Evolutionary conservation across 2,888 invertebrate genomes (phyloP), one percentile per base, ranked within the genome.

Genomic region (Metopia argyrocephala): DNA sequence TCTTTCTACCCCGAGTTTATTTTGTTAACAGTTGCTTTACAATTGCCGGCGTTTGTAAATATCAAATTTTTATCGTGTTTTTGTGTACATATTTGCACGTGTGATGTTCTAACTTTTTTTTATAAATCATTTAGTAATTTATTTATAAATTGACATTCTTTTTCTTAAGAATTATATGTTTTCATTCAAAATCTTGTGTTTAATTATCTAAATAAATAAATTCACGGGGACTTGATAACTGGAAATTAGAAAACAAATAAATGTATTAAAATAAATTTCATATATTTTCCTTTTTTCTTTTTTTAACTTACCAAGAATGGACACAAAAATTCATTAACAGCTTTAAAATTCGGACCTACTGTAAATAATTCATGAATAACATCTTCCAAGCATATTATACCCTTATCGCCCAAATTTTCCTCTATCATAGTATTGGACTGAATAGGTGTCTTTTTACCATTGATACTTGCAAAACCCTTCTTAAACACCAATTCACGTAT

Each of bases 321-420:
- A 56, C 88, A 87, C 6, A 91, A 82, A 31, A 89, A 89, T 2
- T 86, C 79, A 2, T 83, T 87, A 1, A 90, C 89, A 1, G 85
- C 84, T 21, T 86, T 86, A 65, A 91, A 91, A 71, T 91, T 88
- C 0, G 88, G 85, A 0, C 91, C 91, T 12, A 90, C 90, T 5
- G 90, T 90, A 38, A 85, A 89, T 12, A 91, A 86, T 82, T 91
- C 91, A 75, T 91, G 91, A 9, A 91, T 89, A 21, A 91, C 88
- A 82, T 91, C 91, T 75, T 91, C 91, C 78, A 91, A 84, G 78
- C 91, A 91, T 62, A 91, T 90, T 0, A 91, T 87, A 12, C 91
- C 91, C 74, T 88, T 85, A 0, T 88, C 85, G 3, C 91, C 91
- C 25, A 91, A 82, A 2, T 89, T 84, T 50, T 90, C 88, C 79